phyloP scores from a whole-genome alignment of 2,888 invertebrate species.

The Cephus rjabovi region DNA sequence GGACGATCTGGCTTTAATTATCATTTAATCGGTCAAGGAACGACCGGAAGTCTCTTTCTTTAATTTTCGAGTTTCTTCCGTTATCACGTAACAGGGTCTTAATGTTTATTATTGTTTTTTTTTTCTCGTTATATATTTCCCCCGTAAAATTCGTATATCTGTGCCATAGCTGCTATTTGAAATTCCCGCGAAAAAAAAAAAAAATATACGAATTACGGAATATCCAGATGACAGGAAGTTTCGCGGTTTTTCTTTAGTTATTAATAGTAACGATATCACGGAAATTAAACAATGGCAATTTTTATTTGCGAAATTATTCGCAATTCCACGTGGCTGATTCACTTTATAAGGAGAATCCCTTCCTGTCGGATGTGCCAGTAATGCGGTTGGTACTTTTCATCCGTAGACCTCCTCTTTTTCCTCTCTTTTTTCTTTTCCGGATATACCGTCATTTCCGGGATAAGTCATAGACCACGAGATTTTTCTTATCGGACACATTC shows the following conservation, averaged over 20 bases:
- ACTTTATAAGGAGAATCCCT: not conserved
- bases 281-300: not conserved
- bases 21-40: not conserved
- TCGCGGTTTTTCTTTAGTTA: not conserved
- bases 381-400: not conserved
- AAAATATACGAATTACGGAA: not conserved
- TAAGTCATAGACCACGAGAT: not conserved
- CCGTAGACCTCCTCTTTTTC: not conserved
- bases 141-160: no score
- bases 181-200: not conserved
- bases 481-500: not conserved
- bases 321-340: not conserved
- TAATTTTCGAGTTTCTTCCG: not conserved
- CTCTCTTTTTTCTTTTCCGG: not conserved
- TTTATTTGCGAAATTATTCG: not conserved
- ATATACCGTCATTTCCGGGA: not conserved
- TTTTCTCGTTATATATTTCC: no score
- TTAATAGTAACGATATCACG: not conserved
- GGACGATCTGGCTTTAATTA: not conserved
- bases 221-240: not conserved
- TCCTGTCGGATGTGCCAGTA: not conserved
- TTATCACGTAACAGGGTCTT: not conserved
- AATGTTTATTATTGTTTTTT: not conserved
- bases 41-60: not conserved
- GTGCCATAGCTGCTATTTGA: not conserved